phyloP scores from a whole-genome alignment of 2,888 invertebrate species.

The Cheilosia vernalis region DNA sequence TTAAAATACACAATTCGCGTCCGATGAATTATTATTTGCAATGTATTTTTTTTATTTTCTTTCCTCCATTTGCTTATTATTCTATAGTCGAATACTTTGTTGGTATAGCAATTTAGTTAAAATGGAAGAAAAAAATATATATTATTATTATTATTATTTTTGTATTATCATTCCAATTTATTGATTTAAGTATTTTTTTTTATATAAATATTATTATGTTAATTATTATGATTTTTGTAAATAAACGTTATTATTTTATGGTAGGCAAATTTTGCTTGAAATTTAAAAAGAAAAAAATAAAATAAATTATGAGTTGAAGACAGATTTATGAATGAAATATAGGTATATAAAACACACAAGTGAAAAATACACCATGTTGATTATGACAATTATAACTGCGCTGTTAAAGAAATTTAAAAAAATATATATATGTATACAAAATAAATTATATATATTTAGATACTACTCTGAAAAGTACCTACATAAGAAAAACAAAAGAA shows the following conservation, averaged over 20 bases:
- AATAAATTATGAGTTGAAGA: conserved; percentile 74
- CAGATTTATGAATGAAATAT: conserved; percentile 67
- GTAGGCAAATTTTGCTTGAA: conserved; percentile 71
- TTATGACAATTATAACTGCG: conserved; percentile 72
- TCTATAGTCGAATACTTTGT: conserved; percentile 33
- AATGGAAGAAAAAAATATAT: conserved; percentile 7
- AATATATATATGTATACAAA: conserved; percentile 55
- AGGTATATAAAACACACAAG: conserved; percentile 45
- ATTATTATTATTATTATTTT: conserved; percentile 65
- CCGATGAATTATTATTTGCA: conserved; percentile 9
- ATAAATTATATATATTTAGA: conserved; percentile 68
- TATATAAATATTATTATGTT: conserved; percentile 43
- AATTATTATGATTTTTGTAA: conserved; percentile 65
- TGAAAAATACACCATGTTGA: conserved; percentile 62
- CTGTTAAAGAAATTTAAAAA: conserved; percentile 64
- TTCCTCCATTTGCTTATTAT: conserved; percentile 5
- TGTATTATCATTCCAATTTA: conserved; percentile 76
- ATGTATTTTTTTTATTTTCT: neutral
- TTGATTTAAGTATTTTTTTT: conserved; percentile 70
- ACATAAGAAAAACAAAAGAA: conserved; percentile 32
- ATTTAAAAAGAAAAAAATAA: conserved; percentile 66
- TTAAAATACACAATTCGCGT: conserved; percentile 11
- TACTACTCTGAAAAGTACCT: conserved; percentile 74
- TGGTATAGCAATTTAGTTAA: conserved; percentile 57
- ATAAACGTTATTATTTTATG: conserved; percentile 68